Base-by-base conservation (phyloP, 2,797 vertebrate species). In the Heterohyrax brucei region DNA sequence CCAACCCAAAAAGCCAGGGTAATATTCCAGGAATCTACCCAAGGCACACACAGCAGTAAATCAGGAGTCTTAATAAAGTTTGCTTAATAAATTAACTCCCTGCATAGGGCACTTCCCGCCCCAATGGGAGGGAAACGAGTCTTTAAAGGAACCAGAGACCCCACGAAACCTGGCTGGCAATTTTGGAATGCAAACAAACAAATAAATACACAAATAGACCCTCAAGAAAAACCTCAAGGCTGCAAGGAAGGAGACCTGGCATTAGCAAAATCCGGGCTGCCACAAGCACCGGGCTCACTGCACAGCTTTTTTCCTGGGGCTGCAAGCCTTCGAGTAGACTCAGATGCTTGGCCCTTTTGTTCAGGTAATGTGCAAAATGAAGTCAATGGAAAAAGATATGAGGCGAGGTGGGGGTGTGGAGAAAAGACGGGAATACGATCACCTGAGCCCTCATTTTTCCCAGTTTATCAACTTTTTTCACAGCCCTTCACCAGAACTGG, bases 11-110 rank as follows among this genome's bases (percentile, higher is more conserved):
- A 89, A 83, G 86, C 91, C 81, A 89, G 70, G 93, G 76, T 93
- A 97, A 96, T 97, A 96, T 95, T 95, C 93, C 96, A 95, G 95
- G 88, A 97, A 96, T 97, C 95, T 94, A 95, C 97, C 95, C 91
- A 96, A 97, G 89, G 89, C 94, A 96, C 91, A 96, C 93, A 93
- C 2, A 24, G 93, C 95, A 92, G 95, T 97, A 98, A 97, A 97
- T 97, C 97, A 97, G 95, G 93, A 96, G 95, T 96, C 96, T 96
- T 97, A 97, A 97, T 97, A 97, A 98, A 96, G 96, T 96, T 97
- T 97, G 96, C 93, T 97, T 97, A 96, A 97, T 97, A 97, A 96
- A 98, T 98, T 97, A 97, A 89, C 95, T 96, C 97, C 91, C 90
- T 94, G 79, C 70, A 3, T 70, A 87, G 48, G 86, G 89, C 10